These are phyloP conservation scores for Sterna hirundo DNA, from an alignment of 2,113 vertebrate species.

Conservation along the genomic window DNA sequence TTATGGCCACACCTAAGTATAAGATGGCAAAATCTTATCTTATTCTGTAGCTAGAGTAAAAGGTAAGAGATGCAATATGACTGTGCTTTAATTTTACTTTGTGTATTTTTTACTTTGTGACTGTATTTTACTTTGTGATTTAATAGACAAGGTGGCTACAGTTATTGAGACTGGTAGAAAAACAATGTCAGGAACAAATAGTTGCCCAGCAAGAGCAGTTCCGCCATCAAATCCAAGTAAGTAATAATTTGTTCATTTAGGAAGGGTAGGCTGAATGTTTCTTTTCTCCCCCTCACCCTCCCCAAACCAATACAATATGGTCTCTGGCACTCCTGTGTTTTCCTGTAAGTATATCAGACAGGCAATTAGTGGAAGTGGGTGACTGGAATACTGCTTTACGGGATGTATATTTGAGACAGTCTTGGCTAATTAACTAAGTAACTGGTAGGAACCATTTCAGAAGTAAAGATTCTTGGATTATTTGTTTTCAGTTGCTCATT, in stretches of 20 bases:
- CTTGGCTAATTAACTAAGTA: neutral
- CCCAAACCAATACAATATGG: neutral
- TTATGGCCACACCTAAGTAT: neutral
- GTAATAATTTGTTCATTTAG: neutral
- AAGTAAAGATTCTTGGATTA: neutral
- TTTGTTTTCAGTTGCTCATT: neutral
- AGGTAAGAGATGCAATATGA: neutral
- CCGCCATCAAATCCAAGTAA: constrained; percentile 90
- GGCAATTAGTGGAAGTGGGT: neutral
- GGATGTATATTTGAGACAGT: neutral
- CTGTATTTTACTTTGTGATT: constrained; percentile 42
- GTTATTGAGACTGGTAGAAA: constrained; percentile 89
- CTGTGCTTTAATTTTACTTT: constrained; percentile 24
- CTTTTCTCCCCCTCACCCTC: neutral
- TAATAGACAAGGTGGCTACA: constrained; percentile 89
- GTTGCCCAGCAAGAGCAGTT: constrained; percentile 91
- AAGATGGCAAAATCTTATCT: neutral
- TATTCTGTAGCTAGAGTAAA: neutral
- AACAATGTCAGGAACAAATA: constrained; percentile 93
- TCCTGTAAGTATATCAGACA: neutral
- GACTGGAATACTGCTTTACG: neutral
- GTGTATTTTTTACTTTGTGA: constrained; percentile 30
- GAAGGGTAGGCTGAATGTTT: neutral
- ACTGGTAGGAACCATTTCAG: neutral
- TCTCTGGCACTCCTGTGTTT: neutral